Conservation (phyloP, 2,888 invertebrate genomes). For the Rhingia rostrata region DNA sequence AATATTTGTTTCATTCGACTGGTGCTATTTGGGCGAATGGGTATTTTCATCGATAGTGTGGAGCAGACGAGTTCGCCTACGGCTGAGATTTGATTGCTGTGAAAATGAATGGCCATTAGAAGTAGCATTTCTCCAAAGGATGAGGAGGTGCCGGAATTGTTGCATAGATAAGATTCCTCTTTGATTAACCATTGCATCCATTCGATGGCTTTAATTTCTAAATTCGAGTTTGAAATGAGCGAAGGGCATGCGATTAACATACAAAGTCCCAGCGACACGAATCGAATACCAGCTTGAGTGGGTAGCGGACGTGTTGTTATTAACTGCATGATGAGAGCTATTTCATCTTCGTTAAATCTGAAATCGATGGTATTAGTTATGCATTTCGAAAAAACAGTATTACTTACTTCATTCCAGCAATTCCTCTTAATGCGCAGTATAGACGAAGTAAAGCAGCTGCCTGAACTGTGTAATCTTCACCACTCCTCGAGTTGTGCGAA, state of each 20-base stretch:
- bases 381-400: not conserved
- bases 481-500: conserved; percentile 85
- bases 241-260: conserved; percentile 97
- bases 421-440: conserved; percentile 95
- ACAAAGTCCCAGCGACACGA: conserved; percentile 95
- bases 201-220: conserved; percentile 93
- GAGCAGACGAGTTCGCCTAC: conserved; percentile 97
- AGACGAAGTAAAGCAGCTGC: conserved; percentile 94
- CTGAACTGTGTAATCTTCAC: conserved; percentile 89
- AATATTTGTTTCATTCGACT: conserved; percentile 96
- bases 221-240: conserved; percentile 88
- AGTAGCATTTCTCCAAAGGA: conserved; percentile 98
- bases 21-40: conserved; percentile 92
- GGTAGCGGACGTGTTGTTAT: conserved; percentile 94
- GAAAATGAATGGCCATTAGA: conserved; percentile 98
- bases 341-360: conserved; percentile 95
- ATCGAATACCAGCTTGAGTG: conserved; percentile 95
- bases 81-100: conserved; percentile 95
- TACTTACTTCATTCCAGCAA: conserved; percentile 93
- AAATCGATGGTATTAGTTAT: conserved; percentile 11
- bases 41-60: conserved; percentile 97
- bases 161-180: conserved; percentile 94
- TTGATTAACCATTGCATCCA: conserved; percentile 97
- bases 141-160: conserved; percentile 91
- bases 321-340: conserved; percentile 90